phyloP scores from a whole-genome alignment of 1,140 invertebrate genomes.

The Drepana arcuata region DNA sequence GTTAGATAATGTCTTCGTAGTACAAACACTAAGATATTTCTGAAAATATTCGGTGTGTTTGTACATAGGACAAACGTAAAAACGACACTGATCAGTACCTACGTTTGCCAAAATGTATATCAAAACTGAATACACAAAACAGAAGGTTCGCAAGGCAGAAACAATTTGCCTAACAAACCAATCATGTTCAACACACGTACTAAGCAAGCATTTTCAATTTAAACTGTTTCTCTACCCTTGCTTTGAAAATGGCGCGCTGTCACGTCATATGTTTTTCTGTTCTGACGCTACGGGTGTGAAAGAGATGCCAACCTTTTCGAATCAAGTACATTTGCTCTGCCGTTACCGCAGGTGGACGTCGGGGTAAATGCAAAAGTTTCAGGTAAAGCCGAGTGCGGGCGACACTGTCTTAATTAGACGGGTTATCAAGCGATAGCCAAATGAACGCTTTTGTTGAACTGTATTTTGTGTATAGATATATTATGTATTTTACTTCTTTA shows the following conservation, averaged over 20 bases:
- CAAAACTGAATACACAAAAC: no score
- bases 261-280: slow-evolving; percentile 3
- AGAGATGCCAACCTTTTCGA: slow-evolving; percentile 5
- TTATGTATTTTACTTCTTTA: no score
- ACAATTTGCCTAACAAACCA: slow-evolving; percentile 12
- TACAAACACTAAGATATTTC: no score
- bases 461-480: no score
- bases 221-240: slow-evolving; percentile 8
- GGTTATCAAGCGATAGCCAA: slow-evolving; percentile 12
- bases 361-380: slow-evolving; percentile 21
- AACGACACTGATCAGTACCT: no score
- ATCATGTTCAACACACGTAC: slow-evolving; percentile 8
- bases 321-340: slow-evolving; percentile 12
- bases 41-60: no score
- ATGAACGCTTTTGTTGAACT: slow-evolving; percentile 22
- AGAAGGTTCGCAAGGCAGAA: slow-evolving; percentile 3
- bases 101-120: no score
- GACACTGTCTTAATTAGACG: slow-evolving; percentile 21
- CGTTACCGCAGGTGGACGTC: slow-evolving; percentile 7
- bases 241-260: slow-evolving; percentile 2
- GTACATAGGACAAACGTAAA: no score
- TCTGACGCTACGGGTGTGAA: background rate
- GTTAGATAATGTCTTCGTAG: no score
- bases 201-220: slow-evolving; percentile 14
- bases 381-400: slow-evolving; percentile 13